These are phyloP conservation scores for Antheraea pernyi DNA, from an alignment of 1,140 invertebrate genomes.

Conservation along the genomic window DNA sequence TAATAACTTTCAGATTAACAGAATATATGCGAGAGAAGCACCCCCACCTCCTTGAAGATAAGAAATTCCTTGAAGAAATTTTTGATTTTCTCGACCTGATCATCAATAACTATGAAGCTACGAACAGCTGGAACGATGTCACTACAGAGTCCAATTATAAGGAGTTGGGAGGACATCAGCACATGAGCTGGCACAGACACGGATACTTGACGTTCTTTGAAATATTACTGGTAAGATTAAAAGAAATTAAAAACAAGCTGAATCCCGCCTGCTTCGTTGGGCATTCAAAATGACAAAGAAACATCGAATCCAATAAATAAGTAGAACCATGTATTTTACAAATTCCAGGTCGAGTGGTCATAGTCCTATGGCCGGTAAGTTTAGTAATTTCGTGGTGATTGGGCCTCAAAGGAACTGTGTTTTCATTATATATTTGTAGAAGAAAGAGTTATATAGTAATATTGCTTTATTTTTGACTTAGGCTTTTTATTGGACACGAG, in stretches of 20 bases:
- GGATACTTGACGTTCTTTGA: conserved; percentile 65
- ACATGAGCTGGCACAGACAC: conserved; percentile 57
- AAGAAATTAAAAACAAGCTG: neutral
- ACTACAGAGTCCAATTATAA: conserved; percentile 32
- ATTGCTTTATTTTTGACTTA: too few species aligned
- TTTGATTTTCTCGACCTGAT: conserved; percentile 47
- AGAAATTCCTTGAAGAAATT: conserved; percentile 47
- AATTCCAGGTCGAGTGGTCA: too few species aligned
- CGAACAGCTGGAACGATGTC: conserved; percentile 57
- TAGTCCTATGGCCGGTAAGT: too few species aligned
- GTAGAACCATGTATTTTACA: too few species aligned
- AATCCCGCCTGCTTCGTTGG: too few species aligned
- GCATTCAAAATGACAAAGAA: too few species aligned
- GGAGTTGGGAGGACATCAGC: conserved; percentile 41
- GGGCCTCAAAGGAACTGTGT: too few species aligned
- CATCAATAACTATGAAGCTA: conserved; percentile 46
- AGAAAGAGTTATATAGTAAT: too few species aligned
- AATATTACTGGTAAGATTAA: conserved; percentile 50
- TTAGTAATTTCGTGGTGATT: too few species aligned
- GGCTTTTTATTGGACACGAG: too few species aligned
- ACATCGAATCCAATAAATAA: too few species aligned
- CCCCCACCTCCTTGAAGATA: conserved; percentile 36
- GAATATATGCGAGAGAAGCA: conserved; percentile 30
- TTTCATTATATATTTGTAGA: too few species aligned
- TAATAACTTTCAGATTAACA: conserved; percentile 24